These are phyloP conservation scores for Chelonia mydas DNA, from an alignment of 2,797 vertebrate genomes.

Conservation along the genomic window DNA sequence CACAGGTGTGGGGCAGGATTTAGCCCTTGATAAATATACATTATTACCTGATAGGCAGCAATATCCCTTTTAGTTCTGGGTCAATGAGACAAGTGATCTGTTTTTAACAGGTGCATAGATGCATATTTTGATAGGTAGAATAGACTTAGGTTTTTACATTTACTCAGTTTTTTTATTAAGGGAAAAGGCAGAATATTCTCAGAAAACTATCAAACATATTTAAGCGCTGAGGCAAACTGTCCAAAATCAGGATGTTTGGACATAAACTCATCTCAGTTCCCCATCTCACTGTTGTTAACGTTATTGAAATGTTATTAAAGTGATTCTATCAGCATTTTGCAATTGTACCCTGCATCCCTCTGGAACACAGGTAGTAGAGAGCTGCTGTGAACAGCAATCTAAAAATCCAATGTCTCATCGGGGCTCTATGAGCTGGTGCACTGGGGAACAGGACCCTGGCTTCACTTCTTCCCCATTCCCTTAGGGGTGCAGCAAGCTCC, in stretches of 20 bases:
- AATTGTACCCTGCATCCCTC: neutral
- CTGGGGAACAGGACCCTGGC: neutral
- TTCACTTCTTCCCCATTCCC: neutral
- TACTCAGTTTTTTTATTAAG: too few relatives aligned
- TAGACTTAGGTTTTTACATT: neutral
- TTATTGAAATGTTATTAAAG: neutral
- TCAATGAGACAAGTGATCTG: neutral
- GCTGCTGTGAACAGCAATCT: neutral
- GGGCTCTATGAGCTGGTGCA: neutral
- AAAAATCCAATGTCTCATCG: neutral
- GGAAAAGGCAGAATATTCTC: too few relatives aligned
- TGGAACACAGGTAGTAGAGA: accelerated
- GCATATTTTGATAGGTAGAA: accelerated
- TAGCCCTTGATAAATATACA: neutral
- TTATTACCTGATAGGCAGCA: accelerated
- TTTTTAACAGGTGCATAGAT: neutral
- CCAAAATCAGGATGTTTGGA: neutral
- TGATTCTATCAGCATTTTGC: accelerated
- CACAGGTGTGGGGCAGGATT: neutral
- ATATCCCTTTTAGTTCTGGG: neutral
- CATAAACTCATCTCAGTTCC: neutral
- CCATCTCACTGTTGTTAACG: neutral
- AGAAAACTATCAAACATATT: neutral
- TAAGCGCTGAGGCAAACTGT: accelerated
- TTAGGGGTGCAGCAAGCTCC: accelerated